Percentiles rank a stretch among this genome's conserved stretches.
phyloP scores from a whole-genome alignment of 23 tunicate species.

The Pegea sp. region DNA sequence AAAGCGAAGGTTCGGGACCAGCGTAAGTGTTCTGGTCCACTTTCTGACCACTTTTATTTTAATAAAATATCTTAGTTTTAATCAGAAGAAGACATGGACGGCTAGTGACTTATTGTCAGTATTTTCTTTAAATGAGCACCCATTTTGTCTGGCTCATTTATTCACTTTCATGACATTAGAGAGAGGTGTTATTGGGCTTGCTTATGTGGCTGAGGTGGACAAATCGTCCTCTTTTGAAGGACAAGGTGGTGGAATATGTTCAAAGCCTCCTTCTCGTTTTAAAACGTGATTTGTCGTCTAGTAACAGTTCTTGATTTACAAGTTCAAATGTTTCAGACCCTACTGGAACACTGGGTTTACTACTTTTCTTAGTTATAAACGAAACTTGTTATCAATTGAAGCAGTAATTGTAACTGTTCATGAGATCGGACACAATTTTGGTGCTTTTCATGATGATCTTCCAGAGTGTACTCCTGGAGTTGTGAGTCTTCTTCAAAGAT shows the following conservation, averaged over 20 bases:
- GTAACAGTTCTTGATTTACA: no score
- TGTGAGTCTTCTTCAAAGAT: no score
- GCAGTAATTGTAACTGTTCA: not conserved
- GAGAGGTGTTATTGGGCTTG: conserved; percentile 25
- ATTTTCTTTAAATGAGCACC: conserved; percentile 3
- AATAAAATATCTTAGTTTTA: no score
- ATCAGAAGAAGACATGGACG: no score
- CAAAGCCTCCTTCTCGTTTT: no score
- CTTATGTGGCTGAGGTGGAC: conserved; percentile 21
- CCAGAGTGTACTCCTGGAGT: not conserved
- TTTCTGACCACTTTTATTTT: no score
- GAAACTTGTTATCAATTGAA: not conserved
- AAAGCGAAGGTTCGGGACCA: no score
- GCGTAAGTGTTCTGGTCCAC: no score
- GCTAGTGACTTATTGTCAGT: conserved; percentile 6
- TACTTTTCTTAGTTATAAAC: no score
- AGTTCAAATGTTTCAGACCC: no score
- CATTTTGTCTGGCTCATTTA: conserved; percentile 18
- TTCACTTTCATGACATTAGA: conserved; percentile 17
- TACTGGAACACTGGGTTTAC: no score
- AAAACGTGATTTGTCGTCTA: no score
- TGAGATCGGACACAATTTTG: not conserved
- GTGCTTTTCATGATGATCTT: not conserved
- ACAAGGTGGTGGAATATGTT: conserved; percentile 8
- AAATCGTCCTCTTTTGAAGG: not conserved